These are phyloP conservation scores for Cardiocondyla obscurior DNA, from an alignment of 1,140 invertebrate genomes.

Conservation along the genomic window DNA sequence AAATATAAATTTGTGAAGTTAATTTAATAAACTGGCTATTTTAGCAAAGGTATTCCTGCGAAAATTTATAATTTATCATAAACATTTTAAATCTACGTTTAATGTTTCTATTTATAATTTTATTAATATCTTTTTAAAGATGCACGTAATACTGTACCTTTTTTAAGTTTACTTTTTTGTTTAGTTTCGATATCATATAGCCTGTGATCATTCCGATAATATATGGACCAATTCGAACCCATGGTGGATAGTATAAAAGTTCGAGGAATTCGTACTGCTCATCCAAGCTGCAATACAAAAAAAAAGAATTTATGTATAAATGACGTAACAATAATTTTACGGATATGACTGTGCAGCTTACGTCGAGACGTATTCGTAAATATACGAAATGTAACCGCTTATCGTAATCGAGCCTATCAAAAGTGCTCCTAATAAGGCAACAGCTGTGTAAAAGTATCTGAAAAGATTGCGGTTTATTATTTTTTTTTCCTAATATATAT, in stretches of 20 bases:
- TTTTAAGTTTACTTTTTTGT: slow-evolving; percentile 77
- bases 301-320: neutral
- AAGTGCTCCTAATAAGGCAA: slow-evolving; percentile 67
- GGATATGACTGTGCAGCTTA: slow-evolving; percentile 72
- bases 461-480: slow-evolving; percentile 60
- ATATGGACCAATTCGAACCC: slow-evolving; percentile 84
- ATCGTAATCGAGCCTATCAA: slow-evolving; percentile 75
- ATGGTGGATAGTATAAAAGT: slow-evolving; percentile 83
- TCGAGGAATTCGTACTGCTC: slow-evolving; percentile 78
- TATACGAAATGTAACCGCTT: slow-evolving; percentile 79
- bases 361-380: slow-evolving; percentile 79
- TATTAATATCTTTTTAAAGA: no score
- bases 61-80: neutral
- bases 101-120: no score
- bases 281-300: slow-evolving; percentile 77
- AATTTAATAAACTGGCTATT: neutral
- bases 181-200: slow-evolving; percentile 78
- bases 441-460: slow-evolving; percentile 77
- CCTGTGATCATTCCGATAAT: slow-evolving; percentile 82
- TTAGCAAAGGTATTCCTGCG: neutral
- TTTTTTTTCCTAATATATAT: neutral
- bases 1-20: slow-evolving; percentile 59
- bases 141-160: slow-evolving; percentile 71
- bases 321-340: no score
- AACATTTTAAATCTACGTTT: neutral